phyloP scores from a whole-genome alignment of 2,113 vertebrate genomes.

The Scalopus aquaticus region DNA sequence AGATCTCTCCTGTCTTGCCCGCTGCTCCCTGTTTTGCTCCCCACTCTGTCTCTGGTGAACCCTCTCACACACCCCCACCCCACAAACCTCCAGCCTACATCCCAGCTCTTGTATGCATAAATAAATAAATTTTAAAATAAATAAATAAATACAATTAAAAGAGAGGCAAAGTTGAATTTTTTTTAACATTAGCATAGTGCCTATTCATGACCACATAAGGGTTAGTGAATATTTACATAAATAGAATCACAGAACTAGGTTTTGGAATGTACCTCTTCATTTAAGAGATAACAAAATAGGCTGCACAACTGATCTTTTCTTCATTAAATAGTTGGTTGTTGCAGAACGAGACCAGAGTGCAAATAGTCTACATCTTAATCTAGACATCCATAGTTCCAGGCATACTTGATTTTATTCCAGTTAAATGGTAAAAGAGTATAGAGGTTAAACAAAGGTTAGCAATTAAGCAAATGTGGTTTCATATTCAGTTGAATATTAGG shows the following conservation, averaged over 20 bases:
- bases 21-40: too few relatives aligned
- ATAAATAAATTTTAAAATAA: too few relatives aligned
- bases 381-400: background rate
- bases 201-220: background rate
- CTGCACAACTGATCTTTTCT: background rate
- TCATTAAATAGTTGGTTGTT: background rate
- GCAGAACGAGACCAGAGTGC: background rate
- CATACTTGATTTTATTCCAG: background rate
- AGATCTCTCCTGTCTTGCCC: too few relatives aligned
- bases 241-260: background rate
- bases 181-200: background rate
- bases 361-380: background rate
- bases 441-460: background rate
- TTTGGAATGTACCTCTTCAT: background rate
- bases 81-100: too few relatives aligned
- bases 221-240: slow-evolving; percentile 46
- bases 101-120: too few relatives aligned
- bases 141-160: too few relatives aligned
- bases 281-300: slow-evolving; percentile 13
- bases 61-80: too few relatives aligned
- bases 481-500: background rate
- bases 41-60: too few relatives aligned
- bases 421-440: background rate
- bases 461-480: background rate
- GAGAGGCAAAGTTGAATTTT: background rate